A percentile compares a stretch with the other conserved stretches of the same genome.
Evolutionary conservation across 2,888 invertebrate species (phyloP).

Genomic region (Sthenelais limicola): DNA sequence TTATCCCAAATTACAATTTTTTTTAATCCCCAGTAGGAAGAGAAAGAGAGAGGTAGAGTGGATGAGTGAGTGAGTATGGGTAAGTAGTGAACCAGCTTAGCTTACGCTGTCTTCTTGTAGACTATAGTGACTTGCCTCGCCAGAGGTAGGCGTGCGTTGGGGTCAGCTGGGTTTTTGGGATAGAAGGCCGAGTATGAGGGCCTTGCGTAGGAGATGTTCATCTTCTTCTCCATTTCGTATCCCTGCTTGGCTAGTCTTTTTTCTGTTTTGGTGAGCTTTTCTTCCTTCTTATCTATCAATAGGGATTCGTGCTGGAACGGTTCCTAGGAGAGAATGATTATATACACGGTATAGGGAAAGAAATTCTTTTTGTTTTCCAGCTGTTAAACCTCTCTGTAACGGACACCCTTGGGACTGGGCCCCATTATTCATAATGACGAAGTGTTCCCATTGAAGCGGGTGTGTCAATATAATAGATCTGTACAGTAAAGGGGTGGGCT

Average conservation of each 20-base stretch:
- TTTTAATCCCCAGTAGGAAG: no score
- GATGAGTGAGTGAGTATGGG: not conserved
- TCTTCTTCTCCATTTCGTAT: constrained; percentile 93
- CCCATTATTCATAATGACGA: no score
- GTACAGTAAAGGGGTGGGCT: no score
- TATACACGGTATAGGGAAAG: not conserved
- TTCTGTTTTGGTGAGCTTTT: constrained; percentile 93
- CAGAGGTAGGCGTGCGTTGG: not conserved
- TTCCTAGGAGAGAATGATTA: constrained; percentile 55
- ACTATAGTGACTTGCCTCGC: constrained; percentile 39
- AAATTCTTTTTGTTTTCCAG: no score
- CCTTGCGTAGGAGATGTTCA: constrained; percentile 66
- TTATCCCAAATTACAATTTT: no score
- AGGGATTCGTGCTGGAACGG: constrained; percentile 97
- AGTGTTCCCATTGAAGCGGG: no score
- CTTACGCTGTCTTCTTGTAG: constrained; percentile 35
- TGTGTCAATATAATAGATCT: no score
- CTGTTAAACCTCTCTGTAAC: no score
- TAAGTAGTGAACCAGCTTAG: no score
- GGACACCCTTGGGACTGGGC: no score
- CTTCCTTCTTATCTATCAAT: constrained; percentile 93
- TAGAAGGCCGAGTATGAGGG: constrained; percentile 69
- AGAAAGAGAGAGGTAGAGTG: not conserved
- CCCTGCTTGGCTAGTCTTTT: constrained; percentile 92
- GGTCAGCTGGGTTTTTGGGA: constrained; percentile 52